Conservation (phyloP, 92 coral and sea anemone species). For the Phenganax subtilis region DNA sequence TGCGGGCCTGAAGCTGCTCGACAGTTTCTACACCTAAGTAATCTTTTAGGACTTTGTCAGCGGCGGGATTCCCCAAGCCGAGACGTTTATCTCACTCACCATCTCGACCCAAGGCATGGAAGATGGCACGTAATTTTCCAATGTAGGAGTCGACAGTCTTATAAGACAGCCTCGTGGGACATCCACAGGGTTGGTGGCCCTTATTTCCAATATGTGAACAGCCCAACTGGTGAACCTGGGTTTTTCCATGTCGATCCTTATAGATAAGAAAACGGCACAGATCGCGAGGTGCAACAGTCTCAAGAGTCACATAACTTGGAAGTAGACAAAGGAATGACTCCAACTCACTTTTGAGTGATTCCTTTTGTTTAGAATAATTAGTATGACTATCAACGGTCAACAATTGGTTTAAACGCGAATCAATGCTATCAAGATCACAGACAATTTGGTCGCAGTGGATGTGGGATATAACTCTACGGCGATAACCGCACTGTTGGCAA, state of each 20-base stretch:
- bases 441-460: not conserved
- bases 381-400: conserved; percentile 10
- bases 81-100: too few species aligned
- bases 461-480: conserved; percentile 22
- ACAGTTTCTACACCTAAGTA: conserved; percentile 37
- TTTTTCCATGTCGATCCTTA: conserved; percentile 35
- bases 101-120: too few species aligned
- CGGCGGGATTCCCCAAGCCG: too few species aligned
- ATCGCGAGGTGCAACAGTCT: conserved; percentile 49
- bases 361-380: conserved; percentile 48
- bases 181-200: conserved; percentile 27
- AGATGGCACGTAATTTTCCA: not conserved
- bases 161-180: conserved; percentile 47
- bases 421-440: conserved; percentile 39
- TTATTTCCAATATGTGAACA: conserved; percentile 25
- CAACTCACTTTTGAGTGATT: conserved; percentile 44
- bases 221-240: conserved; percentile 34
- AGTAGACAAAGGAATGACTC: conserved; percentile 19
- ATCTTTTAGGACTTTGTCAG: conserved; percentile 44
- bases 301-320: conserved; percentile 25
- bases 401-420: conserved; percentile 38
- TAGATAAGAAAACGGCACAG: conserved; percentile 49
- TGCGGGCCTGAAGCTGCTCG: conserved; percentile 52
- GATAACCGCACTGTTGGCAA: conserved; percentile 52
- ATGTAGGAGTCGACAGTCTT: conserved; percentile 28